A percentile compares a stretch with the other conserved stretches of the same genome.
Conservation (phyloP, 2,888 invertebrate genomes). For the Ischnura elegans region DNA sequence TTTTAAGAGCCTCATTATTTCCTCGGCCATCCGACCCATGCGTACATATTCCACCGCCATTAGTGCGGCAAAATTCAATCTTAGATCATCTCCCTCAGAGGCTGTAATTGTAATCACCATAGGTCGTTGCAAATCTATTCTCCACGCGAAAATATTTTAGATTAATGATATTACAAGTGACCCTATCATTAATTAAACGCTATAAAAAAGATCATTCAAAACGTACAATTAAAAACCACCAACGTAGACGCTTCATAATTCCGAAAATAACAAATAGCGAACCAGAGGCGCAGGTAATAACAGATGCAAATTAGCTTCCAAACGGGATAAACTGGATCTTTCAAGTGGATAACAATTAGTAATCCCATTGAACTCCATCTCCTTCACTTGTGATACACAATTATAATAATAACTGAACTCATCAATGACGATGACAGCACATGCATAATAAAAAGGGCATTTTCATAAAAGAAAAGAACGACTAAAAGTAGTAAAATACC, state of each 20-base stretch:
- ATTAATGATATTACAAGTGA: too few species aligned
- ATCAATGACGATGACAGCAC: neutral
- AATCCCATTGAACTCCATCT: neutral
- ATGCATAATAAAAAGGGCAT: neutral
- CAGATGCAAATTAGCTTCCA: neutral
- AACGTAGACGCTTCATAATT: neutral
- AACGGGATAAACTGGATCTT: neutral
- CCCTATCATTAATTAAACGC: neutral
- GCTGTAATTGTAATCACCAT: neutral
- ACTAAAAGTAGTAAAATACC: too few species aligned
- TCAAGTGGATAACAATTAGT: neutral
- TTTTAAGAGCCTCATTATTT: constrained; percentile 27
- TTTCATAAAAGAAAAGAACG: neutral
- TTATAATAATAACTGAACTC: neutral
- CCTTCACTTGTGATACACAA: neutral
- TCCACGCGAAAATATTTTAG: neutral
- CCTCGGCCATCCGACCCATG: neutral
- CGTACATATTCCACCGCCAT: neutral
- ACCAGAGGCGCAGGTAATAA: neutral
- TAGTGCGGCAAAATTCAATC: neutral
- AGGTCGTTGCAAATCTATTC: neutral
- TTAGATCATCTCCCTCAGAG: neutral
- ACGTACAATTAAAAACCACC: neutral
- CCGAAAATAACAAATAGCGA: neutral
- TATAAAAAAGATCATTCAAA: neutral